Percentiles rank a stretch among this genome's conserved stretches.
phyloP scores from a whole-genome alignment of 2,113 vertebrate genomes.

The Eira barbara region DNA sequence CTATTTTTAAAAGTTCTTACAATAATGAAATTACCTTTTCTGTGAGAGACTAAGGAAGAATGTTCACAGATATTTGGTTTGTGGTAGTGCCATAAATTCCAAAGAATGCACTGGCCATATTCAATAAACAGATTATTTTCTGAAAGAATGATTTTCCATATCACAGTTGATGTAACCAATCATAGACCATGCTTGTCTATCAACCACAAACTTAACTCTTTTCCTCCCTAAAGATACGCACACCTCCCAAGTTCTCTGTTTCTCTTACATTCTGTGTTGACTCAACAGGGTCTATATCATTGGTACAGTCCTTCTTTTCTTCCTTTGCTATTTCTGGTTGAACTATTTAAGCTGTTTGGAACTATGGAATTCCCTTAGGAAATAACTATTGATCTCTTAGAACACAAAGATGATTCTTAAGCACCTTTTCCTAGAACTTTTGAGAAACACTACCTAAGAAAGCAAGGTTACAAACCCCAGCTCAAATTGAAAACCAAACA shows the following conservation, averaged over 20 bases:
- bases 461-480: not conserved
- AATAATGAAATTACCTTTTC: not conserved
- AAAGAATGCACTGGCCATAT: not conserved
- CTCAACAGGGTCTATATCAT: not conserved
- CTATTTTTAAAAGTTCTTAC: not conserved
- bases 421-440: not conserved
- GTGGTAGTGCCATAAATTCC: not conserved
- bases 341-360: constrained; percentile 33
- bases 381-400: constrained; percentile 43
- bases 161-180: not conserved
- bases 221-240: not conserved
- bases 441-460: not conserved
- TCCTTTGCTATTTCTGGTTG: constrained; percentile 32
- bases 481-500: not conserved
- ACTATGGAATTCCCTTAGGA: constrained; percentile 37
- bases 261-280: not conserved
- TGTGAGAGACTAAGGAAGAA: not conserved
- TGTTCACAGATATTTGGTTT: not conserved
- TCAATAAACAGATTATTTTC: not conserved
- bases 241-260: not conserved
- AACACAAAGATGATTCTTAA: constrained; percentile 3
- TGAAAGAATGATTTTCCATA: not conserved
- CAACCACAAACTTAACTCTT: not conserved
- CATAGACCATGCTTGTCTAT: not conserved
- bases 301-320: not conserved